Base-by-base conservation (phyloP, 2,113 vertebrate genomes). In the Ornithorhynchus anatinus region DNA sequence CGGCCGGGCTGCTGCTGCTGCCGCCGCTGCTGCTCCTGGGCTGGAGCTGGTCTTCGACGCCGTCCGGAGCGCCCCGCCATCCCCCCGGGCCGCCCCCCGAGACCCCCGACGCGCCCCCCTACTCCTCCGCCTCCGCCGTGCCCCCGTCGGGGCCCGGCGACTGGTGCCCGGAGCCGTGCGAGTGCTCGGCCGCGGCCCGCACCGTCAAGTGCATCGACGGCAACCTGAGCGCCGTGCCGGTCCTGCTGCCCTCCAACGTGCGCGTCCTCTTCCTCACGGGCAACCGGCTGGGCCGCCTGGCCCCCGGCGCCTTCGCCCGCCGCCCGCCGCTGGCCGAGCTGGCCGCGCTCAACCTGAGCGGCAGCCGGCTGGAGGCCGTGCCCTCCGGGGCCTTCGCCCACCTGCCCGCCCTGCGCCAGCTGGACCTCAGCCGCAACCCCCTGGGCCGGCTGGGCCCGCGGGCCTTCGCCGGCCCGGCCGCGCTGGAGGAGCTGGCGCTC, bases 361-460 rank as follows among this genome's bases (percentile, higher is more conserved):
- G 90, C 56, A 98, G 95, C 87, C 86, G 81, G 77, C 75, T 99
- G 71, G 48, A 71, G 75, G 40, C 36, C 25, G 91, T 99, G 84
- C 92, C 86, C n/a, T 82, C 81, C 0, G 85, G 84, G 19, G 92
- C 89, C 70, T 95, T 99, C 64, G 74, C 89, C 4, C 88, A 93
- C 45, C 88, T 99, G 88, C 95, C 96, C 50, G 83, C 86, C 69
- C 88, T 99, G 42, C 86, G 75, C 52, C 82, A 86, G 38, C 92
- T 99, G 60, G 96, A 99, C 84, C 89, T 99, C 72, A 96, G 96
- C 84, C 89, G 95, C 87, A 99, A 97, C 86, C 86, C 64, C 1
- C 87, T 99, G 66, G 38, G 2, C 5, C 17, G 3, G 36, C 91
- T 98, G 66, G 94, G 87, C 69, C 80, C 90, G 4, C 72, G 57